These are phyloP conservation scores for Mergus octosetaceus DNA, from an alignment of 2,797 vertebrate species.

Conservation along the genomic window DNA sequence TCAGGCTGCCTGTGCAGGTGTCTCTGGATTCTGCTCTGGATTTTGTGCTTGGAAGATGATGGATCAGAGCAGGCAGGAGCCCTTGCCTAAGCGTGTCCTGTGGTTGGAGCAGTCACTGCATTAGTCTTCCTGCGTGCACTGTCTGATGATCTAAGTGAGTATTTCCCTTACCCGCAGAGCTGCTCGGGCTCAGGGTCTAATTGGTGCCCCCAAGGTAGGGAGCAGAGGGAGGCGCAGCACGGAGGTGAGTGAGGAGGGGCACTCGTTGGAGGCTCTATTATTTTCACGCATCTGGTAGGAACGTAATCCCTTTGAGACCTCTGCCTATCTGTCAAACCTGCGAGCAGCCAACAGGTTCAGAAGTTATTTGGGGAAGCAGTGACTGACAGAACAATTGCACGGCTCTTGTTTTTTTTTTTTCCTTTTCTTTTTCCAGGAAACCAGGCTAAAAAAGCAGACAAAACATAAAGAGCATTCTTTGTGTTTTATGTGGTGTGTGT, in stretches of 20 bases:
- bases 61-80: neutral
- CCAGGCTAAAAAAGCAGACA: neutral
- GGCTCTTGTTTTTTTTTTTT: neutral
- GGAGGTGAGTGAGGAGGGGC: neutral
- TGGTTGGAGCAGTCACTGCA: rapidly evolving
- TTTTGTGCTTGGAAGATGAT: neutral
- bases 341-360: conserved; percentile 58
- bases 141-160: neutral
- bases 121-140: neutral
- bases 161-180: conserved; percentile 7
- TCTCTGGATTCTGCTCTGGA: neutral
- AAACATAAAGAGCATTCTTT: conserved; percentile 1
- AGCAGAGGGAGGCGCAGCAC: neutral
- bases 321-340: conserved; percentile 58
- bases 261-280: neutral
- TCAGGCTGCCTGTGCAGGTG: rapidly evolving
- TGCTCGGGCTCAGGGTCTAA: conserved; percentile 35
- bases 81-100: rapidly evolving
- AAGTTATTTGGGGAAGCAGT: conserved; percentile 54
- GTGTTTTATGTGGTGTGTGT: neutral
- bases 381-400: conserved; percentile 60
- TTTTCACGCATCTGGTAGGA: conserved; percentile 11
- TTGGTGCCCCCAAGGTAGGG: conserved; percentile 44
- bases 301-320: conserved; percentile 52
- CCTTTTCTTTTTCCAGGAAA: neutral